phyloP scores from a whole-genome alignment of 2,888 invertebrate species.

The Lasioglossum oenotherae region DNA sequence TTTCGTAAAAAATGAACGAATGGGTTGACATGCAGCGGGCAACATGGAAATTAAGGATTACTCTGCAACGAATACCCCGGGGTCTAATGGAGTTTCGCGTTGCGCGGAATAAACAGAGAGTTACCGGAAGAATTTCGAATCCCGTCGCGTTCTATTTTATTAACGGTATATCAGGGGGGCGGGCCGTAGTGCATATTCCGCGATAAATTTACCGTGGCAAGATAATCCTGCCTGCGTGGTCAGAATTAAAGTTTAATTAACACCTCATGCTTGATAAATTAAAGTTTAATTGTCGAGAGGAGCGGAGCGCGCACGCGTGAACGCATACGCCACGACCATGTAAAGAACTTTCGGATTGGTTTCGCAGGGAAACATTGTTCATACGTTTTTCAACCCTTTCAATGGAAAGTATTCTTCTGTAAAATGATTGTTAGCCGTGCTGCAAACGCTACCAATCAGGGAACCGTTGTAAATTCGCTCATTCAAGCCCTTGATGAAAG shows the following conservation, averaged over 20 bases:
- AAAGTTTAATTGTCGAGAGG: constrained; percentile 68
- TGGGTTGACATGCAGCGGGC: neutral
- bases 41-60: constrained; percentile 32
- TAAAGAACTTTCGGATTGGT: constrained; percentile 44
- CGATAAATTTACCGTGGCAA: constrained; percentile 64
- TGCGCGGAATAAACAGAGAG: constrained; percentile 22
- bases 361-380: neutral
- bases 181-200: constrained; percentile 40
- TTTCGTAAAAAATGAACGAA: neutral
- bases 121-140: constrained; percentile 33
- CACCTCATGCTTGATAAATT: constrained; percentile 71
- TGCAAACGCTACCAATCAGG: neutral
- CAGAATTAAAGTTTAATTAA: constrained; percentile 79
- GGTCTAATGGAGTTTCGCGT: constrained; percentile 32
- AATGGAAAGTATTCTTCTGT: neutral
- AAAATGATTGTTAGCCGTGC: neutral
- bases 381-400: constrained; percentile 29
- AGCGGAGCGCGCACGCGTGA: neutral
- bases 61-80: constrained; percentile 13
- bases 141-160: constrained; percentile 47
- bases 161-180: constrained; percentile 61
- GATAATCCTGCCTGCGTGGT: constrained; percentile 68
- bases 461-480: neutral
- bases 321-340: neutral
- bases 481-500: neutral